Evolutionary conservation across 2,888 invertebrate species (phyloP).

Genomic region (Catonia carolina): DNA sequence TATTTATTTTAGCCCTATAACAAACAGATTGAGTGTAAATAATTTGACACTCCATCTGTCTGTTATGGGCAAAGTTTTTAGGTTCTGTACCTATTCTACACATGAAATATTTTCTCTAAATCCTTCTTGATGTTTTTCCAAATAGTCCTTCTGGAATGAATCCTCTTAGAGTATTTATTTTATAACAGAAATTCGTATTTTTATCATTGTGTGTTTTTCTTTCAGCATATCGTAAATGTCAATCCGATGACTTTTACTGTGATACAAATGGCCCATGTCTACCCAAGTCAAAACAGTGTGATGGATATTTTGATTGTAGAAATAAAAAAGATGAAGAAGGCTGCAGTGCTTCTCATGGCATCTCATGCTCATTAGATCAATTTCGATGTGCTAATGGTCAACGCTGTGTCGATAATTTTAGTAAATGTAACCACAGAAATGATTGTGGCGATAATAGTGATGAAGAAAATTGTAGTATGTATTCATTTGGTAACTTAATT

Average conservation of each 20-base stretch:
- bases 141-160: no score
- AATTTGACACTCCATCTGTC: no score
- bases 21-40: no score
- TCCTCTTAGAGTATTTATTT: no score
- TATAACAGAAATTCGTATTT: no score
- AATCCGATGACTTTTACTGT: conserved; percentile 65
- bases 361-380: conserved; percentile 69
- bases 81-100: no score
- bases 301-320: conserved; percentile 85
- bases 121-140: no score
- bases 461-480: conserved; percentile 82
- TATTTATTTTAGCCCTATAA: no score
- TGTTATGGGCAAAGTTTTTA: no score
- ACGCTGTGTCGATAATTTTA: conserved; percentile 69
- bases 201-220: no score
- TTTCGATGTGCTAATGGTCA: conserved; percentile 75
- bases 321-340: conserved; percentile 73
- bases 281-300: conserved; percentile 81
- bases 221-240: conserved; percentile 82
- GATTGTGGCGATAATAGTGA: conserved; percentile 90
- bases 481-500: conserved; percentile 19
- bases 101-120: no score
- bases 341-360: conserved; percentile 49
- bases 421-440: conserved; percentile 81
- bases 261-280: conserved; percentile 72